Base-by-base conservation (phyloP, 64 coral and sea anemone genomes). In the Platygyra sinensis region DNA sequence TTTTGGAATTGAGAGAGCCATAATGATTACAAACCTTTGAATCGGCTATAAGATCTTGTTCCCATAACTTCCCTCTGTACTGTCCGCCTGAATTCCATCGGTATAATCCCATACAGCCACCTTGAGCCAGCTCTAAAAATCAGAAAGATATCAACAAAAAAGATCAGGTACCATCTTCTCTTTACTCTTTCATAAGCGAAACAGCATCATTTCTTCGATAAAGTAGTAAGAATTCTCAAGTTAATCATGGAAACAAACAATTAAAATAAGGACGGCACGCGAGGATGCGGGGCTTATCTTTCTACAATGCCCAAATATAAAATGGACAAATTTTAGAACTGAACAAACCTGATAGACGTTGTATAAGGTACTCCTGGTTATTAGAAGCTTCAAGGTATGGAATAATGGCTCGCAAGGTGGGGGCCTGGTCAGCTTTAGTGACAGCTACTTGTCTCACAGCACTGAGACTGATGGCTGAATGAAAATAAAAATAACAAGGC, bases 311-410 rank as follows among this genome's bases (percentile, higher is more conserved):
- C 42, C 4, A 57, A 16, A 57, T 57, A 57, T 16, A 57, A 63
- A 30, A 31, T 19, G 62, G 52, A 2, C 10, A 84, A 14, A 84
- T 46, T 0, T 64, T 39, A 27, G n/a, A n/a, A n/a, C n/a, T 38
- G 16, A 30, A 36, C 86, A 74, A 55, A 96, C 97, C 97, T 94
- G 88, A 80, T 18, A 99, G 88, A 30, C 97, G 87, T n/a, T 96
- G 88, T n/a, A 99, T 87, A 19, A 99, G 86, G 52, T 99, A 99
- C 61, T 99, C 97, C 33, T 99, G 97, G 65, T 99, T 99, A 72
- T 92, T 95, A 54, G 89, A 95, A 28, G 94, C 94, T 91, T 99
- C 97, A 32, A 99, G 86, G 82, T 99, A 99, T 14, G 97, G 91
- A 80, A 99, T 93, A 49, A 99, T 90, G 16, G 93, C 88, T 2